Conservation (phyloP, 2,113 vertebrate genomes). For the Pipa parva region DNA sequence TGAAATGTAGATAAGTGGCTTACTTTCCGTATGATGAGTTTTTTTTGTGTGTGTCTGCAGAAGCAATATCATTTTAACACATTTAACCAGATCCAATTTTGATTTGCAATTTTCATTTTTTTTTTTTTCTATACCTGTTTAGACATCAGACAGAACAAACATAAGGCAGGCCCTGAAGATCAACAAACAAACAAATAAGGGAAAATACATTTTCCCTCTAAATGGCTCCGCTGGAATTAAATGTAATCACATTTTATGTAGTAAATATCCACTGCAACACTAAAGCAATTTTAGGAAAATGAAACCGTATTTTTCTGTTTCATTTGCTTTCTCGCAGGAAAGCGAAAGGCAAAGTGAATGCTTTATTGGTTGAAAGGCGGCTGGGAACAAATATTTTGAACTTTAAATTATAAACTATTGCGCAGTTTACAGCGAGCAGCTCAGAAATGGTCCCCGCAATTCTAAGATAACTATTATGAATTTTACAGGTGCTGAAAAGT, state of each 20-base stretch:
- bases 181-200: constrained; percentile 1
- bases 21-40: too few relatives aligned
- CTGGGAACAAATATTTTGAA: constrained; percentile 4
- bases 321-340: background rate
- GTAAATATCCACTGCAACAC: constrained; percentile 20
- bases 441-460: too few relatives aligned
- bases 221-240: constrained; percentile 11
- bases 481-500: too few relatives aligned
- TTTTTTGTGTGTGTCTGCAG: constrained; percentile 10
- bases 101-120: background rate
- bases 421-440: background rate
- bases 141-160: background rate
- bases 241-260: constrained; percentile 13
- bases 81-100: background rate
- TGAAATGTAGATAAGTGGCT: constrained; percentile 19
- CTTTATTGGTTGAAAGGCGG: constrained; percentile 10
- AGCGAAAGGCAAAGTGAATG: constrained; percentile 6
- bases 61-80: background rate
- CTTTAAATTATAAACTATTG: constrained; percentile 5
- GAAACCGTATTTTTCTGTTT: background rate
- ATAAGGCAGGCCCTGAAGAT: constrained; percentile 10
- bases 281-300: constrained; percentile 21
- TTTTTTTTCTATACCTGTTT: background rate
- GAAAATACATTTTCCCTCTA: background rate
- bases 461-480: too few relatives aligned